Conservation (phyloP, 2,888 invertebrate species). For the Thereva unica region DNA sequence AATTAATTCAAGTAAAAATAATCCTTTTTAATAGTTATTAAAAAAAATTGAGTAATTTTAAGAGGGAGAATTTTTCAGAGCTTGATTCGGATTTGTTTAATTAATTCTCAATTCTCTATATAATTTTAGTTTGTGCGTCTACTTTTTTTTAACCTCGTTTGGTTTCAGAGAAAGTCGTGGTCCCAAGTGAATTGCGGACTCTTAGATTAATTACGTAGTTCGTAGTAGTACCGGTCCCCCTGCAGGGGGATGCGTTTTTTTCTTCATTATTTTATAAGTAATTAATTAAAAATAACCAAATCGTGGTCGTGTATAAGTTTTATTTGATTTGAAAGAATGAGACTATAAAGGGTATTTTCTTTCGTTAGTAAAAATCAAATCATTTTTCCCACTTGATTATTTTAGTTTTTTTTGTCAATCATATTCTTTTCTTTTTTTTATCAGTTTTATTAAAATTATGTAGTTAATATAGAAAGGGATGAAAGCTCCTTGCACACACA, state of each 20-base stretch:
- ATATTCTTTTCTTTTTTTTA: too few relatives aligned
- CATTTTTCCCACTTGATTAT: too few relatives aligned
- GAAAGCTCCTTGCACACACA: too few relatives aligned
- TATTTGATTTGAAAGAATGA: background rate
- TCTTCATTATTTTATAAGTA: constrained; percentile 13
- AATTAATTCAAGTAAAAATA: constrained; percentile 47
- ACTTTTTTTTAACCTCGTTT: constrained; percentile 3
- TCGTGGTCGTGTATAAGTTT: constrained; percentile 1
- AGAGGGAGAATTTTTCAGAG: constrained; percentile 10
- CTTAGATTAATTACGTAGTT: too few relatives aligned
- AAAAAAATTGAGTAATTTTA: constrained; percentile 18
- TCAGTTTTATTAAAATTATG: too few relatives aligned
- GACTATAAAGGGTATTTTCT: background rate
- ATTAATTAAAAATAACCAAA: constrained; percentile 33
- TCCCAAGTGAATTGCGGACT: too few relatives aligned
- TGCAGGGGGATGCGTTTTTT: too few relatives aligned
- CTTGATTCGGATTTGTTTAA: background rate
- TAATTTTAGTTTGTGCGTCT: background rate
- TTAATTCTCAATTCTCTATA: background rate
- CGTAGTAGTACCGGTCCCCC: too few relatives aligned
- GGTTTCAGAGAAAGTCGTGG: too few relatives aligned
- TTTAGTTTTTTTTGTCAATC: too few relatives aligned
- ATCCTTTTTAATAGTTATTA: constrained; percentile 5
- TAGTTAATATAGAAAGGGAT: too few relatives aligned
- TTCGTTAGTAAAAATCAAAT: background rate